Base-by-base conservation (phyloP, 1,140 invertebrate species). In the Contarinia nasturtii region DNA sequence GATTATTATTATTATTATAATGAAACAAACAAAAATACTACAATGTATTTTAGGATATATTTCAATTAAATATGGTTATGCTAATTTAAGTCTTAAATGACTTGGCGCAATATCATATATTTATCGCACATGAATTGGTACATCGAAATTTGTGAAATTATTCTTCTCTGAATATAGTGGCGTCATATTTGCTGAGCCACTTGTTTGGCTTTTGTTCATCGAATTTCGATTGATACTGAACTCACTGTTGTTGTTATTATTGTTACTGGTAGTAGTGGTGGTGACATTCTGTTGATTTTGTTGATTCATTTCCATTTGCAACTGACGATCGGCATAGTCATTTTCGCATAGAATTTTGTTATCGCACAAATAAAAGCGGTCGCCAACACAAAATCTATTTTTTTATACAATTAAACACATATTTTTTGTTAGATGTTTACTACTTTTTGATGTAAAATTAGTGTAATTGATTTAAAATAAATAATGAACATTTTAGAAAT, bases 261-360 rank as follows among this genome's bases (percentile, higher is more conserved):
- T 43, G 17, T 3, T 43, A 20, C 20, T 12, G 41, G 4, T 43
- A 18, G 2, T 43, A 18, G 10, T 43, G 41, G 2, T 21, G 20
- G 4, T 43, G 41, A 18, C 18, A 18, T 12, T 43, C 41, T 18
- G 20, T 43, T 43, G 38, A 10, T 41, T 7, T 8, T 8, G n/a
- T 15, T 40, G 14, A 18, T 7, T 40, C 17, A 18, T 18, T 15
- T n/a, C 37, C 14, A 14, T 15, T 5, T 40, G 17, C 38, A 90
- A 82, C 63, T 88, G 69, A 51, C 87, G 71, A 66, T 94, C 89
- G 62, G 94, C 89, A 64, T 95, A 96, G 66, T 97, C 91, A 63
- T 92, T 92, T 65, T 95, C 90, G 70, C 92, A 97, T 12, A 96
- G 75, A 53, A 96, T 94, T 71, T 93, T 93, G 68, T 95, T 95